Evolutionary conservation across 2,797 vertebrate species (phyloP).

Genomic region (Hephaestus fuliginosus): DNA sequence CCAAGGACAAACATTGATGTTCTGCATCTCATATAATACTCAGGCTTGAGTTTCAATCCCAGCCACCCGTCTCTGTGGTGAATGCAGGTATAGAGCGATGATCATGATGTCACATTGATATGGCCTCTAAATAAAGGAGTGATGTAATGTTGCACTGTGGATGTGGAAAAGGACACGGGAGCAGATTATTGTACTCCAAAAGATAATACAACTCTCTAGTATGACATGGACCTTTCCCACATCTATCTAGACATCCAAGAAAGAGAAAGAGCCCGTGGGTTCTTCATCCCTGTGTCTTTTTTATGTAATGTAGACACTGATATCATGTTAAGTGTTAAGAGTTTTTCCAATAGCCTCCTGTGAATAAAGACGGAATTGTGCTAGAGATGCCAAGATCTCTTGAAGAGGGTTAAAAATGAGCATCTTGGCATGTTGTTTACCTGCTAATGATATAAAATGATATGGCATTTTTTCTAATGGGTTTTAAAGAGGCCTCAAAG

Average conservation of each 20-base stretch:
- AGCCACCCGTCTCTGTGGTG: slow-evolving; percentile 55
- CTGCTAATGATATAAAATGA: not conserved
- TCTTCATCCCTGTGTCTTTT: slow-evolving; percentile 24
- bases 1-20: slow-evolving; percentile 59
- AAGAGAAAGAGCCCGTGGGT: slow-evolving; percentile 60
- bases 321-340: slow-evolving; percentile 17
- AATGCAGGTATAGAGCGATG: slow-evolving; percentile 75
- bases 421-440: not conserved
- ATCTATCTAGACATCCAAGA: slow-evolving; percentile 57
- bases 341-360: slow-evolving; percentile 14
- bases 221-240: slow-evolving; percentile 63
- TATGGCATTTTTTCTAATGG: not conserved
- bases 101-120: slow-evolving; percentile 79
- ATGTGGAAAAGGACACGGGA: slow-evolving; percentile 53
- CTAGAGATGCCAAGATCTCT: slow-evolving; percentile 3
- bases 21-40: slow-evolving; percentile 67
- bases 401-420: not conserved
- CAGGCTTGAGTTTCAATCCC: slow-evolving; percentile 69
- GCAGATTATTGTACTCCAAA: slow-evolving; percentile 65
- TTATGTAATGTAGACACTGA: slow-evolving; percentile 39
- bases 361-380: slow-evolving; percentile 36
- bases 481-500: not conserved
- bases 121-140: slow-evolving; percentile 74
- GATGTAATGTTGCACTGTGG: slow-evolving; percentile 76
- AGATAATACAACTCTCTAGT: slow-evolving; percentile 64